A percentile compares a stretch with the other conserved stretches of the same genome.
Evolutionary conservation across 2,113 vertebrate genomes (phyloP).

Genomic region (Collichthys lucidus): DNA sequence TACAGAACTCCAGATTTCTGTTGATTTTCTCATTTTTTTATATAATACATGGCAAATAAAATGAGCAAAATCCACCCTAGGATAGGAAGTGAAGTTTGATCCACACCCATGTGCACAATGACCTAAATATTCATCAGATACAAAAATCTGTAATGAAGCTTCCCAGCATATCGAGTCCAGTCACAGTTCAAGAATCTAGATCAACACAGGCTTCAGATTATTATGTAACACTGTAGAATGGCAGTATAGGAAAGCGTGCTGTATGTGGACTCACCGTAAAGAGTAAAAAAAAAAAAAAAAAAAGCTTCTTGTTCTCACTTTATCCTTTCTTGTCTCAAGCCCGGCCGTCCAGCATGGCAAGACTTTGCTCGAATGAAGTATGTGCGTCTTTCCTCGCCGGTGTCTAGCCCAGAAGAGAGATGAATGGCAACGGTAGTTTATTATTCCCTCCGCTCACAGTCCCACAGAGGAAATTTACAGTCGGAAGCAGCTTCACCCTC

Average conservation of each 20-base stretch:
- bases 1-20: not conserved
- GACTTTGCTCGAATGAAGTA: constrained; percentile 61
- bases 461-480: constrained; percentile 42
- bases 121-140: constrained; percentile 73
- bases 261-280: constrained; percentile 67
- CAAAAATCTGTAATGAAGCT: constrained; percentile 47
- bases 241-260: not conserved
- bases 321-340: constrained; percentile 68
- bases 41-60: not conserved
- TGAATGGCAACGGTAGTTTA: constrained; percentile 52
- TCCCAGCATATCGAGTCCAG: not conserved
- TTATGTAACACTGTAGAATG: constrained; percentile 43
- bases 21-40: not conserved
- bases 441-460: constrained; percentile 51
- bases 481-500: constrained; percentile 29
- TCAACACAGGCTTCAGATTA: not conserved
- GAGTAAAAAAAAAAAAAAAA: constrained; percentile 1
- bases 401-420: constrained; percentile 27
- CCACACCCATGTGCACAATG: constrained; percentile 70
- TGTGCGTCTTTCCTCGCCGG: constrained; percentile 18
- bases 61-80: not conserved
- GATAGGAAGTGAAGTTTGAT: constrained; percentile 29
- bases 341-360: constrained; percentile 81
- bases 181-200: not conserved
- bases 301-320: constrained; percentile 55